A percentile compares a stretch with the other conserved stretches of the same genome.
These are phyloP conservation scores for Eulemur mongoz DNA, from an alignment of 2,797 vertebrate species.

Conservation along the genomic window DNA sequence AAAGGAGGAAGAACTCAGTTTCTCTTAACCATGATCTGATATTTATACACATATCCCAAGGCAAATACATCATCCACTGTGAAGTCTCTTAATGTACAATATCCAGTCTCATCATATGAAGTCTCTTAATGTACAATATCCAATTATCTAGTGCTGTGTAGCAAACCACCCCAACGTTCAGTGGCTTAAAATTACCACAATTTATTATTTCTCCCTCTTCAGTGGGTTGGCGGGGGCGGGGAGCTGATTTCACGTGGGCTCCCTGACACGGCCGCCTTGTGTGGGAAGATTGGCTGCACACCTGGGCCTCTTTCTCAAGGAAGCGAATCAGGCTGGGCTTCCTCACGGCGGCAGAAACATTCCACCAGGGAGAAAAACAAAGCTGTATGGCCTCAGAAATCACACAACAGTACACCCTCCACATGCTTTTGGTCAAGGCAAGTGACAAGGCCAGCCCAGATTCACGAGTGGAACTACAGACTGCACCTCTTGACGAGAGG, in stretches of 20 bases:
- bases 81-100: background rate
- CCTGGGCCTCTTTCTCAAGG: background rate
- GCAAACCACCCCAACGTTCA: background rate
- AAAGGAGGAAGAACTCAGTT: background rate
- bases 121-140: background rate
- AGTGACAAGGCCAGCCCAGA: background rate
- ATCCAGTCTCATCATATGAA: background rate
- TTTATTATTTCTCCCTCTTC: background rate
- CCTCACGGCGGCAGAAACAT: background rate
- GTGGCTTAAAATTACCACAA: background rate
- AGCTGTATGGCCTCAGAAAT: background rate
- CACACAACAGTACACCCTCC: background rate
- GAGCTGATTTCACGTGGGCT: background rate
- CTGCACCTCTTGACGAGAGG: background rate
- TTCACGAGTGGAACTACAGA: background rate
- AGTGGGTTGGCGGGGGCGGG: background rate
- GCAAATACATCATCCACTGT: background rate
- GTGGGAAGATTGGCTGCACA: no score
- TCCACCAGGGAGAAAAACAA: background rate
- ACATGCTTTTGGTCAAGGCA: background rate
- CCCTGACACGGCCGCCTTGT: accelerated
- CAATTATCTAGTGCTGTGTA: background rate
- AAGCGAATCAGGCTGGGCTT: background rate
- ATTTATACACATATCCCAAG: no score
- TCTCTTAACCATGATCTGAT: background rate